Conservation (phyloP, 2,797 vertebrate genomes). For the Lophotriccus pileatus region DNA sequence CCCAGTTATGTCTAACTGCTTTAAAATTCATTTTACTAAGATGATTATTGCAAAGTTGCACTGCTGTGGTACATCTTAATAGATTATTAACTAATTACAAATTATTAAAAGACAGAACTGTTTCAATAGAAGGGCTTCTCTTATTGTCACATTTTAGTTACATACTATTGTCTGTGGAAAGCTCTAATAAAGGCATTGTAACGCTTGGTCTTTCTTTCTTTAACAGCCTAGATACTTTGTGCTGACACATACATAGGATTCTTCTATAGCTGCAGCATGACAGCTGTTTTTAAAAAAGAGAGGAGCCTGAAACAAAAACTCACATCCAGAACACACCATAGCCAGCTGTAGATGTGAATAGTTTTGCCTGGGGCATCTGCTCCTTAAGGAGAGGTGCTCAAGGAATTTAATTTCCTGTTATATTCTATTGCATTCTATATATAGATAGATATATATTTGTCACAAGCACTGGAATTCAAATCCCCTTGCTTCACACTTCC, state of each 20-base stretch:
- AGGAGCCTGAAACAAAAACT: slow-evolving; percentile 15
- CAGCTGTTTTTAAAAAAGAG: slow-evolving; percentile 26
- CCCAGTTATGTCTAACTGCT: background rate
- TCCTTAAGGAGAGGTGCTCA: background rate
- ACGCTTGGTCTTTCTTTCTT: background rate
- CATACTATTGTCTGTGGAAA: background rate
- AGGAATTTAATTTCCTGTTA: background rate
- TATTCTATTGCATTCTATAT: background rate
- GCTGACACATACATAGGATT: background rate
- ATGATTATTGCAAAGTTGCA: background rate
- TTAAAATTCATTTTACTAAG: slow-evolving; percentile 17
- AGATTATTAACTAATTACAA: background rate
- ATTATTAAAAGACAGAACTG: background rate
- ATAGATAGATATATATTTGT: background rate
- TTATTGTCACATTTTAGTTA: background rate
- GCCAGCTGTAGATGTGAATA: background rate
- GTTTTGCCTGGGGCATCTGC: background rate
- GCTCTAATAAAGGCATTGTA: background rate
- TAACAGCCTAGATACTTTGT: slow-evolving; percentile 45
- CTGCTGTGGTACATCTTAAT: background rate
- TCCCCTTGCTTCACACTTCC: background rate
- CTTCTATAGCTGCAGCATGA: slow-evolving; percentile 6
- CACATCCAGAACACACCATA: background rate
- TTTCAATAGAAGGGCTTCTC: background rate
- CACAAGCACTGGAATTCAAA: background rate